phyloP scores from a whole-genome alignment of 2,113 vertebrate genomes.

The Craseonycteris thonglongyai region DNA sequence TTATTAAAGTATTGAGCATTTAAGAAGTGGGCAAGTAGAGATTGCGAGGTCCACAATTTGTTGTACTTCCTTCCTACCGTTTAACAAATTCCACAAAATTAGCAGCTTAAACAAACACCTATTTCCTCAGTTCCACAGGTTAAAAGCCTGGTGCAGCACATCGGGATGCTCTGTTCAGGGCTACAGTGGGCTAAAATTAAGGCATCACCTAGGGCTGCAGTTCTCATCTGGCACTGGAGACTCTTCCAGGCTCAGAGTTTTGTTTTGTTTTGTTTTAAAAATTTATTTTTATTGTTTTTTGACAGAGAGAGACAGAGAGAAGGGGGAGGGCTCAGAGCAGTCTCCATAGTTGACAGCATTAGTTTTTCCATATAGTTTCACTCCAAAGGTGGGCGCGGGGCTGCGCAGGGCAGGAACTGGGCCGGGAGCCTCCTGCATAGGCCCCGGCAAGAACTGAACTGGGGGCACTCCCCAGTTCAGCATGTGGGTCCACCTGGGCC shows the following conservation, averaged over 20 bases:
- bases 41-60: not conserved
- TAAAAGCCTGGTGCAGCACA: not conserved
- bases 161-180: not conserved
- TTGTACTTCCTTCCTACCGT: not conserved
- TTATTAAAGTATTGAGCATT: not conserved
- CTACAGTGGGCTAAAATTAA: not conserved
- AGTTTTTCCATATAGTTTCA: too few relatives aligned
- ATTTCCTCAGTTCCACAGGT: not conserved
- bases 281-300: too few relatives aligned
- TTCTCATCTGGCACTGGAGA: not conserved
- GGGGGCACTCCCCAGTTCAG: too few relatives aligned
- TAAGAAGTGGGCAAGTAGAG: not conserved
- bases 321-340: too few relatives aligned
- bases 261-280: too few relatives aligned
- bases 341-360: too few relatives aligned
- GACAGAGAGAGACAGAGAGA: too few relatives aligned
- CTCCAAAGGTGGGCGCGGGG: too few relatives aligned
- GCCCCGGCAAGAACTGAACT: too few relatives aligned
- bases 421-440: too few relatives aligned
- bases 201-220: not conserved
- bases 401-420: too few relatives aligned
- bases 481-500: too few relatives aligned
- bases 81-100: constrained; percentile 14
- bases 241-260: not conserved
- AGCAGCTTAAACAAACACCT: not conserved